Base-by-base conservation (phyloP, 2,797 vertebrate genomes). In the Podarcis siculus region DNA sequence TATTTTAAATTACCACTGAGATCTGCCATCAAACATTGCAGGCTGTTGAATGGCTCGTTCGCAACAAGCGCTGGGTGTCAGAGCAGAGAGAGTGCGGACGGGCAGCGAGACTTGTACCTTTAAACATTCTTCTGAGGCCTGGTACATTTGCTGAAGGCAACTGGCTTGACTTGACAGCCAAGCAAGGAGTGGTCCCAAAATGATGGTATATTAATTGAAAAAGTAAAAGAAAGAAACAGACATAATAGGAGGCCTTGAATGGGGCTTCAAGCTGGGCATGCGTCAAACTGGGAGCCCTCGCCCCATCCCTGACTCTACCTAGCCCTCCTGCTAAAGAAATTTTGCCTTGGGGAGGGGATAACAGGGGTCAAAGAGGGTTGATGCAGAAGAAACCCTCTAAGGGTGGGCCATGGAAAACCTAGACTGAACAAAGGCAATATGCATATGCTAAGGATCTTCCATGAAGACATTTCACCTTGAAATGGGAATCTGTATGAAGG, bases 1-100 rank as follows among this genome's bases (percentile, higher is more conserved):
- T 94, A 94, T 93, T 93, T 86, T 94, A 94, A 94, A 94, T 93
- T 93, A 93, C 84, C 89, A 25, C 84, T 79, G 85, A 95, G 91
- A 90, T 92, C 83, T 92, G 90, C 91, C 93, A 89, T 92, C 92
- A 94, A 91, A 91, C 89, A 93, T 94, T 92, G 94, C 90, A 93
- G 91, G 92, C 85, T 92, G 87, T 91, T 90, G 93, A 95, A 92
- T 67, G 67, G 89, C 86, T 90, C 85, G 84, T 90, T 93, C 67
- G 39, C 79, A 82, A 90, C 89, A 90, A 94, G 89, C 79, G 73
- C 82, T 25, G 55, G 45, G 49, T 27, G 39, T 82, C 79, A 32
- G 55, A 76, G 58, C 2, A 17, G 13, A 39, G n/a, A 8, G 3
- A 15, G 30, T 15, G 49, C 49, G 4, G 49, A 15, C 13, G 13